phyloP scores from a whole-genome alignment of 2,113 vertebrate genomes.

The Carettochelys insculpta region DNA sequence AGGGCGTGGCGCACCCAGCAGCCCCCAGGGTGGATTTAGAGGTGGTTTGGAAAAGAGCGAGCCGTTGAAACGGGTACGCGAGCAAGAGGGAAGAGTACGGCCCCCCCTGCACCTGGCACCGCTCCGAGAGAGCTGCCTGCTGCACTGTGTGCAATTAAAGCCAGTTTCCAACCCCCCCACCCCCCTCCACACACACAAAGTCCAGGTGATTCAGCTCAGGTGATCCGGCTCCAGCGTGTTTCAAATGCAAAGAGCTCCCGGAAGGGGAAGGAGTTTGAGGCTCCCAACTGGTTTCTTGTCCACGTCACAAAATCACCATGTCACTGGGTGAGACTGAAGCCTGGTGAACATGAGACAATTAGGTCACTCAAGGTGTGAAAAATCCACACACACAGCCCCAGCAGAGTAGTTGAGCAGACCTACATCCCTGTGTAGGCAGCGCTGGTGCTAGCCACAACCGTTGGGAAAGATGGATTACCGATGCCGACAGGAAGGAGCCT shows the following conservation, averaged over 20 bases:
- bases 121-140: rapidly evolving
- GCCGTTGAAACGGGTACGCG: rapidly evolving
- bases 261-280: rapidly evolving
- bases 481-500: not conserved
- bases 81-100: not conserved
- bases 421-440: not conserved
- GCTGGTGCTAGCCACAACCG: not conserved
- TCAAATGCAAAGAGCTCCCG: rapidly evolving
- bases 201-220: not conserved
- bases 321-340: not conserved
- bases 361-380: not conserved
- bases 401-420: not conserved
- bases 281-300: not conserved
- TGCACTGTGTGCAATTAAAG: rapidly evolving
- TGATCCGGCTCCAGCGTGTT: rapidly evolving
- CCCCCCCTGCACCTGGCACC: not conserved
- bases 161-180: not conserved
- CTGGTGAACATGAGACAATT: not conserved
- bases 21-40: not conserved
- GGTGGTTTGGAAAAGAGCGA: not conserved
- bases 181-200: rapidly evolving
- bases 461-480: not conserved
- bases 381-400: not conserved
- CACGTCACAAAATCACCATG: not conserved
- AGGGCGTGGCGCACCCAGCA: not conserved